Evolutionary conservation across 2,797 vertebrate genomes (phyloP), one percentile per base, ranked within the genome.

Genomic region (Strix occidentalis): DNA sequence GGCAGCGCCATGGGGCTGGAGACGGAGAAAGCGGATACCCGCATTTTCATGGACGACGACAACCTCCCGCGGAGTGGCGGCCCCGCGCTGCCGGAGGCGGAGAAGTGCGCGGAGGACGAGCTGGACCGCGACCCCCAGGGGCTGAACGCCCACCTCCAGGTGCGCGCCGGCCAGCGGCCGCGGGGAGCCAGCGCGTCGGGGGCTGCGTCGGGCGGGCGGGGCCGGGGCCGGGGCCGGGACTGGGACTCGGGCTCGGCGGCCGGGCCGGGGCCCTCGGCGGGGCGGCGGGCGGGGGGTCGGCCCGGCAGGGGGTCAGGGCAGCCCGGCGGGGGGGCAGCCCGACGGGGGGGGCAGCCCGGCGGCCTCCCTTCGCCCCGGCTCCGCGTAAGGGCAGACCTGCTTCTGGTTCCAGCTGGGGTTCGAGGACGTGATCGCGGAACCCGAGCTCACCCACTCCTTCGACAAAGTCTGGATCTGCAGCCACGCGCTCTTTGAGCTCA

Each of bases 401-500:
- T 33, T 93, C 77, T 90, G 9, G 2, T 94, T 97, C 4, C 97
- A 99, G 99, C 96, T 99, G 60, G 98, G 97, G 2, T 99, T 99
- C 81, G 98, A 99, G 26, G 99, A 99, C 50, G 98, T 99, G 93
- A 99, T 99, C 48, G 99, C 98, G 2, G 99, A 99, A 96, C 99
- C 99, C 0, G 77, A 85, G 37, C 98, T 98, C 2, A 94, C 98
- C 1, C 99, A 99, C 97, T 99, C 99, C 96, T 99, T 99, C 60
- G 99, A 99, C 98, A 98, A 93, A 66, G 98, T 99, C 18, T 99
- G 99, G 99, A 98, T 99, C 64, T 98, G 99, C 96, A 99, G 99
- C 97, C 98, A 99, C 58, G 99, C 99, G 21, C 97, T 98, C 45
- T 99, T 99, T 19, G 99, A 99, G 96, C 94, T 99, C 97, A 97